These are phyloP conservation scores for Mustelus asterias DNA, from an alignment of 2,113 vertebrate species.

Conservation along the genomic window DNA sequence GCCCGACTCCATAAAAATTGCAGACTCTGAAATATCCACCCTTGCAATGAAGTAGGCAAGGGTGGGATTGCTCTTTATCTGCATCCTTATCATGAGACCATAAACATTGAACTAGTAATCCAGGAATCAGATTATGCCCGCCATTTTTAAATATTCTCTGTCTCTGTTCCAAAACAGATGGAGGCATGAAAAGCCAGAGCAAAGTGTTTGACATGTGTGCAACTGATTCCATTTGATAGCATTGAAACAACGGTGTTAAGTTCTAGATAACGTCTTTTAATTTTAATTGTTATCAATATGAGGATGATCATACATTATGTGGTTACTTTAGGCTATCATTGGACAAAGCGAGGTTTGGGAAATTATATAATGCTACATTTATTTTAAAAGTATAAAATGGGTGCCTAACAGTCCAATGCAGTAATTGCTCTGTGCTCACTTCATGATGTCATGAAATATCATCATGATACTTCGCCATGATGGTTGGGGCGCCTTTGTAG, in stretches of 20 bases:
- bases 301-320: conserved; percentile 35
- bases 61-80: not conserved
- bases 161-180: not conserved
- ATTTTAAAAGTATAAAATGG: not conserved
- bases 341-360: conserved; percentile 14
- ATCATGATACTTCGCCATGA: not conserved
- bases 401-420: not conserved
- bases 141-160: not conserved
- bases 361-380: not conserved
- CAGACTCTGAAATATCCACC: not conserved
- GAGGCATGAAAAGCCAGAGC: not conserved
- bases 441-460: too few species aligned
- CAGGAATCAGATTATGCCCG: not conserved
- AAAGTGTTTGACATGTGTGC: conserved; percentile 39
- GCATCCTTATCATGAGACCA: not conserved
- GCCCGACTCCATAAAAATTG: not conserved
- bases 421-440: not conserved
- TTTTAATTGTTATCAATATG: conserved; percentile 42
- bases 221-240: conserved; percentile 41
- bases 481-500: not conserved
- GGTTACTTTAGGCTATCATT: conserved; percentile 30
- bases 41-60: not conserved
- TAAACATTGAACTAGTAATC: not conserved
- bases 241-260: conserved; percentile 37
- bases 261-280: conserved; percentile 35